These are phyloP conservation scores for Gymnoscopelus microlampas DNA, from an alignment of 2,797 vertebrate genomes.

Conservation along the genomic window DNA sequence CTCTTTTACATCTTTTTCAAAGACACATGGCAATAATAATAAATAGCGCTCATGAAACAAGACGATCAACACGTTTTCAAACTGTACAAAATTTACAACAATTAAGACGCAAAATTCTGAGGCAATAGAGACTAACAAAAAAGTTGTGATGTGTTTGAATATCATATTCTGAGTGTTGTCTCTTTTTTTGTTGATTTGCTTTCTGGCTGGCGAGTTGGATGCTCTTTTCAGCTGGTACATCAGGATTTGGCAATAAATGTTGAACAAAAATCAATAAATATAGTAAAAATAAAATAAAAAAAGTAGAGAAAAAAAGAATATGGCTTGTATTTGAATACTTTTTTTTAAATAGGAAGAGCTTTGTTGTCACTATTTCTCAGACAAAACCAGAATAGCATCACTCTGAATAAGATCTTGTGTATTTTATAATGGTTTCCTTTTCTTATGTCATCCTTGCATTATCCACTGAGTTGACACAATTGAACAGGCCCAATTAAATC, in stretches of 20 bases:
- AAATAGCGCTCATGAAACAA: constrained; percentile 90
- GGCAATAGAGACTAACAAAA: constrained; percentile 74
- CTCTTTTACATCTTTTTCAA: constrained; percentile 85
- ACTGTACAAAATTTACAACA: constrained; percentile 98
- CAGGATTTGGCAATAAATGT: constrained; percentile 40
- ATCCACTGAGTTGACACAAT: constrained; percentile 15
- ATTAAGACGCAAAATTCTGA: constrained; percentile 77
- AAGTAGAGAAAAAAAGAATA: too few relatives aligned
- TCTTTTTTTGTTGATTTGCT: constrained; percentile 43
- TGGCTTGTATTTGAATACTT: background rate
- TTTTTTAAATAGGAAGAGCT: constrained; percentile 13
- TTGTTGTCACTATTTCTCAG: constrained; percentile 2
- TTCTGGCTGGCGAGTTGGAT: constrained; percentile 35
- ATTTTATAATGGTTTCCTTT: constrained; percentile 21
- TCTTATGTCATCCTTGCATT: background rate
- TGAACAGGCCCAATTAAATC: constrained; percentile 11
- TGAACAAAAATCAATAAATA: too few relatives aligned
- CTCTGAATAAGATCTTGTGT: constrained; percentile 7
- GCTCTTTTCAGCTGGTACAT: constrained; percentile 30
- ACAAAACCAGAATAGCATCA: constrained; percentile 11
- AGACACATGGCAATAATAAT: constrained; percentile 89
- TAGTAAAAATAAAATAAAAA: too few relatives aligned
- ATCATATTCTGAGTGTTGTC: constrained; percentile 25
- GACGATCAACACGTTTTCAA: constrained; percentile 86
- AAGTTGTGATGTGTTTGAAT: constrained; percentile 34